Percentiles rank a stretch among this genome's conserved stretches.
These are phyloP conservation scores for Agelas oroides DNA, from an alignment of 37 sponge, comb jelly and placozoan species.

Conservation along the genomic window DNA sequence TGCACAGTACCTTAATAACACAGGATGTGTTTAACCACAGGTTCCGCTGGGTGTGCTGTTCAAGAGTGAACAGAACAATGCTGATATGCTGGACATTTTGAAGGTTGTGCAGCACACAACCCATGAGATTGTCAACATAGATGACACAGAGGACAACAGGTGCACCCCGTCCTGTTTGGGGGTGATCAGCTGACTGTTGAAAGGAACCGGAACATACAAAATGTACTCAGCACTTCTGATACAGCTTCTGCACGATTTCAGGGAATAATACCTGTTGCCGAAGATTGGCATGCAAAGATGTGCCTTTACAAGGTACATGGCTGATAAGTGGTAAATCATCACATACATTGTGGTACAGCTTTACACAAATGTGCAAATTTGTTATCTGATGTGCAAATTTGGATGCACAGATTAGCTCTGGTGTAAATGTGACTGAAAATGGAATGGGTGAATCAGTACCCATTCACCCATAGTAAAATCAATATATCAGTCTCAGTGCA, in stretches of 20 bases:
- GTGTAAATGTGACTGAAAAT: too few species aligned
- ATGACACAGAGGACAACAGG: background rate
- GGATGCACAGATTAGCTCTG: too few species aligned
- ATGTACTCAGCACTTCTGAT: background rate
- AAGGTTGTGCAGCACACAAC: too few species aligned
- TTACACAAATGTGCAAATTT: too few species aligned
- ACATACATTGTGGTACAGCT: too few species aligned
- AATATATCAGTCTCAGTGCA: too few species aligned
- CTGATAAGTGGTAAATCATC: too few species aligned
- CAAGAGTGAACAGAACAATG: background rate
- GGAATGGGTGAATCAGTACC: too few species aligned
- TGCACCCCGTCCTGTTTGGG: background rate
- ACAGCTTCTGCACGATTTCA: background rate
- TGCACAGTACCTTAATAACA: too few species aligned
- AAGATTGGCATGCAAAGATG: constrained; percentile 36
- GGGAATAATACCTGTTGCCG: constrained; percentile 28
- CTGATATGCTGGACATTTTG: background rate
- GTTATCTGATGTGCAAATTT: too few species aligned
- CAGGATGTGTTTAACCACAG: too few species aligned
- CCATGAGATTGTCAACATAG: background rate
- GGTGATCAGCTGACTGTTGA: constrained; percentile 27
- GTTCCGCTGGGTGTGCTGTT: constrained; percentile 1
- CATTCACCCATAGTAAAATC: too few species aligned
- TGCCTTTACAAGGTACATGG: background rate
- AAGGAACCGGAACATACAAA: background rate